phyloP scores from a whole-genome alignment of 2,888 invertebrate species.

The Lumbricus terrestris region DNA sequence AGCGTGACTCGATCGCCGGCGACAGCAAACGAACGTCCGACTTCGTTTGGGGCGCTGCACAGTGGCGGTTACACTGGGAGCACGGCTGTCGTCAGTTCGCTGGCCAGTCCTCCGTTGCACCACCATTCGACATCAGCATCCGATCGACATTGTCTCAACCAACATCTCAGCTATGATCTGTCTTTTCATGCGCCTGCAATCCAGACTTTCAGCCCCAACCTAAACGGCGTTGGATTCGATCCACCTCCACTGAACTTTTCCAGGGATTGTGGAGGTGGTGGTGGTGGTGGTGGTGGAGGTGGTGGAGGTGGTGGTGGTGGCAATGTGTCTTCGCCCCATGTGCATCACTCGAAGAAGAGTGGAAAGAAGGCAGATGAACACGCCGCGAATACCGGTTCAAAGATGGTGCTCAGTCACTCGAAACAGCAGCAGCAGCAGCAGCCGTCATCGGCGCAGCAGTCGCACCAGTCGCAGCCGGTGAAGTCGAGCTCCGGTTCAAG shows the following conservation, averaged over 20 bases:
- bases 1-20: neutral
- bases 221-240: neutral
- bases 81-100: neutral
- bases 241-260: conserved; percentile 8
- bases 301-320: too few relatives aligned
- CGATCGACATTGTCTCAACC: conserved; percentile 9
- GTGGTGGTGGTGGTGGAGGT: too few relatives aligned
- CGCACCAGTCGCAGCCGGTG: neutral
- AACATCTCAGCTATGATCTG: neutral
- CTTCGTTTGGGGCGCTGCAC: neutral
- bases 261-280: conserved; percentile 7
- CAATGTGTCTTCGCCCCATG: neutral
- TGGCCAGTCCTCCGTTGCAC: conserved; percentile 9
- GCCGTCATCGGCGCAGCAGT: neutral
- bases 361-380: neutral
- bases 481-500: neutral
- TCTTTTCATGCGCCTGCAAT: neutral
- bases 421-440: neutral
- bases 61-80: neutral
- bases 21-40: neutral
- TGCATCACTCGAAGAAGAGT: neutral
- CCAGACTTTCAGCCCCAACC: conserved; percentile 13
- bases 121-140: neutral
- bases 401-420: conserved; percentile 8
- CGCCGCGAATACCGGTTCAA: neutral